phyloP scores from a whole-genome alignment of 2,797 vertebrate species.

The Toxotes lorentzi region DNA sequence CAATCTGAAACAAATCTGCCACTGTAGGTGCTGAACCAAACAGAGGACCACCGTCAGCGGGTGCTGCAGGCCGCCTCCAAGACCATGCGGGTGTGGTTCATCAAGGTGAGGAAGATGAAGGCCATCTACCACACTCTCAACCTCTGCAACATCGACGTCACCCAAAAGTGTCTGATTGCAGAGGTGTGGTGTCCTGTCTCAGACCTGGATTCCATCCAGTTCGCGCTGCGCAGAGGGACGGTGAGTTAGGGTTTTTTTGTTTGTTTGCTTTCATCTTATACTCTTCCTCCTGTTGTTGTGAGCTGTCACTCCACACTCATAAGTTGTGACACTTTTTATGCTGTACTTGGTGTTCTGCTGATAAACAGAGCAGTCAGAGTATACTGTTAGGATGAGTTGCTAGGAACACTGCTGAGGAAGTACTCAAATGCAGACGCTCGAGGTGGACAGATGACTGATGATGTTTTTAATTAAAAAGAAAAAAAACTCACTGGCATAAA shows the following conservation, averaged over 20 bases:
- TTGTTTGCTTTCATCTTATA: neutral
- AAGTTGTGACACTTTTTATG: neutral
- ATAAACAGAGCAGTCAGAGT: no score
- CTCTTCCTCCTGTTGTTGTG: conserved; percentile 24
- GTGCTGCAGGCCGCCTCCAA: conserved; percentile 98
- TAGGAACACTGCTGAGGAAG: no score
- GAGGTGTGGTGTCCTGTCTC: conserved; percentile 98
- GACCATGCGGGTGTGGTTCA: conserved; percentile 97
- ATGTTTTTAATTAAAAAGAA: no score
- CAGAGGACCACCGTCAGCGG: conserved; percentile 97
- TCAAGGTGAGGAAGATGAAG: conserved; percentile 99
- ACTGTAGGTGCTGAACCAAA: conserved; percentile 95
- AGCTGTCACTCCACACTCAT: neutral
- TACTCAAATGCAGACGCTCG: no score
- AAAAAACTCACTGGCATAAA: no score
- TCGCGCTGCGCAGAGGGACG: conserved; percentile 95
- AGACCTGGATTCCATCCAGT: conserved; percentile 98
- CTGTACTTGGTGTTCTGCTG: neutral
- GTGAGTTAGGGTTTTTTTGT: conserved; percentile 86
- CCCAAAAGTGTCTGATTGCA: conserved; percentile 98
- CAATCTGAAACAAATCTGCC: neutral
- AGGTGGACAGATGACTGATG: no score
- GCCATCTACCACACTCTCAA: conserved; percentile 99
- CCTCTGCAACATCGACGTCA: conserved; percentile 98
- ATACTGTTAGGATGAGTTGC: no score